Conservation (phyloP, 2,888 invertebrate species). For the Eucera pruinosa region DNA sequence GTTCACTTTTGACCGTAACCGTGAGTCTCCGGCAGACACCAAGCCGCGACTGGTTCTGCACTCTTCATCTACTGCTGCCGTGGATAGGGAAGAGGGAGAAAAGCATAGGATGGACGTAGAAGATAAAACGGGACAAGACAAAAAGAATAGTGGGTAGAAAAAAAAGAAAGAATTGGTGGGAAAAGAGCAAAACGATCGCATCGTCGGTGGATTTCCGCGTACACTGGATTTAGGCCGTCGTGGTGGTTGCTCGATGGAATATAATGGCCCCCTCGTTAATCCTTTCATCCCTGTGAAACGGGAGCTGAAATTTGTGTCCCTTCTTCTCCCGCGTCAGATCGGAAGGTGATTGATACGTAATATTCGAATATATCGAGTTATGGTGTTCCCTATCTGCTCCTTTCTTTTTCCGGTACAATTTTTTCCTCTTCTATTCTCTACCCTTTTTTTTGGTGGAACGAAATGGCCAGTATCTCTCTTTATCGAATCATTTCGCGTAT, state of each 20-base stretch:
- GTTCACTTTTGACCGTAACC: slow-evolving; percentile 24
- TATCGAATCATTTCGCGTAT: slow-evolving; percentile 17
- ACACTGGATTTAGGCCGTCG: slow-evolving; percentile 15
- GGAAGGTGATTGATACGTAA: slow-evolving; percentile 38
- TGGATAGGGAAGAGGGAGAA: not conserved
- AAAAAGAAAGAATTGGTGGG: no score
- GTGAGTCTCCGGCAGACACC: slow-evolving; percentile 19
- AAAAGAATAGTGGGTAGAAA: not conserved
- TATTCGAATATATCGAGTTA: slow-evolving; percentile 36
- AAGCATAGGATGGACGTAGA: no score
- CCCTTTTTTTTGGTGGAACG: not conserved
- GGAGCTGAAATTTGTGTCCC: slow-evolving; percentile 15
- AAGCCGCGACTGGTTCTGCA: slow-evolving; percentile 13
- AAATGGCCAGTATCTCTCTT: no score
- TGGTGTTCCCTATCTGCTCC: not conserved
- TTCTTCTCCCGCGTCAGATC: slow-evolving; percentile 3
- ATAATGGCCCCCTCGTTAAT: slow-evolving; percentile 53
- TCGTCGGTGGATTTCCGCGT: slow-evolving; percentile 38
- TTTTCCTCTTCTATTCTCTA: no score
- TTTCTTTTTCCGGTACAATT: not conserved
- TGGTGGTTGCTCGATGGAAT: slow-evolving; percentile 32
- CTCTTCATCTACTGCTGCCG: slow-evolving; percentile 16
- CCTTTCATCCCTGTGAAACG: slow-evolving; percentile 42
- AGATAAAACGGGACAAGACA: not conserved
- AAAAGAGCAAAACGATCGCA: slow-evolving; percentile 15